These are phyloP conservation scores for Xestia sexstrigata DNA, from an alignment of 2,888 invertebrate genomes.

Conservation along the genomic window DNA sequence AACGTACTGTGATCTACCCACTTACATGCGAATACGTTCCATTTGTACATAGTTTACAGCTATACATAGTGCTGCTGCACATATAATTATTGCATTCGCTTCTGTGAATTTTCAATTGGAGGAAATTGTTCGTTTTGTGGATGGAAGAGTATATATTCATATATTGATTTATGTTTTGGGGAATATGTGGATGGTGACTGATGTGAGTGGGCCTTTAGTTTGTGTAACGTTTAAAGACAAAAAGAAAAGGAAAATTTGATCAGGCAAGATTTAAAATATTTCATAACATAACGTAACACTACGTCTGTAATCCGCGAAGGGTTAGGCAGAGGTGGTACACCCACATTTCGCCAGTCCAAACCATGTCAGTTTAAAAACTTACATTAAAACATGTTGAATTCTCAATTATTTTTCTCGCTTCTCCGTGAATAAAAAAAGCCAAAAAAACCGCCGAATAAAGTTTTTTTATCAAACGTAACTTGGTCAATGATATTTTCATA, in stretches of 20 bases:
- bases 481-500: neutral
- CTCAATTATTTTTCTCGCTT: neutral
- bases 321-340: too few relatives aligned
- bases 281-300: too few relatives aligned
- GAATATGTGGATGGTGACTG: neutral
- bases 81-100: conserved; percentile 26
- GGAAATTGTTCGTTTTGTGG: neutral
- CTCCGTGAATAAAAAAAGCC: too few relatives aligned
- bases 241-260: neutral
- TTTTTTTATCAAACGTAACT: neutral
- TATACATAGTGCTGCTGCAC: conserved; percentile 52
- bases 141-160: neutral
- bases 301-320: too few relatives aligned
- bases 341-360: too few relatives aligned
- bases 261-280: neutral
- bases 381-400: neutral
- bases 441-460: neutral
- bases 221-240: neutral
- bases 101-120: conserved; percentile 43
- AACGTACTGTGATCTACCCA: conserved; percentile 73
- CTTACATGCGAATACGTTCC: conserved; percentile 40
- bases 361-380: too few relatives aligned
- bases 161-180: neutral
- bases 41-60: conserved; percentile 59
- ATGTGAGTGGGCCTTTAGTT: neutral